Conservation (phyloP, 2,888 invertebrate genomes). For the Scaptomyza tumidula region DNA sequence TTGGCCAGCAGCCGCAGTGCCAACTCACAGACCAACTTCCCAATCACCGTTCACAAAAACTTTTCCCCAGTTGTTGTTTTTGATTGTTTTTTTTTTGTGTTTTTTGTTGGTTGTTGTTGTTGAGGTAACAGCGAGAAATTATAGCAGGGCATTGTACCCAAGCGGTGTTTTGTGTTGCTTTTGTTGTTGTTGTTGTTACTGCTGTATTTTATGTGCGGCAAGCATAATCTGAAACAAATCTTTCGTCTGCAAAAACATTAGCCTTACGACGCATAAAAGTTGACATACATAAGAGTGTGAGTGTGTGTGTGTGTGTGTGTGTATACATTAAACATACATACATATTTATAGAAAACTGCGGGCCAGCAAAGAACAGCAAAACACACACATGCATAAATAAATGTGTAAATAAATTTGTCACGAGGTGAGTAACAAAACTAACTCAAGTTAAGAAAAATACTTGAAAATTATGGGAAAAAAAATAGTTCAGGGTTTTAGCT, state of each 20-base stretch:
- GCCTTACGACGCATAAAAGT: constrained; percentile 75
- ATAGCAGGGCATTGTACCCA: constrained; percentile 51
- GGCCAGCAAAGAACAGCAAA: constrained; percentile 42
- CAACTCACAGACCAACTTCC: constrained; percentile 57
- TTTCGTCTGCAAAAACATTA: constrained; percentile 74
- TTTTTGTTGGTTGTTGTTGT: constrained; percentile 7
- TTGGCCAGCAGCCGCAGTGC: constrained; percentile 59
- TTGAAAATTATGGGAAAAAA: no score
- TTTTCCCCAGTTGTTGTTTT: constrained; percentile 30
- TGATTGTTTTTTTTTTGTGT: constrained; percentile 13
- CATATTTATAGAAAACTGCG: constrained; percentile 52
- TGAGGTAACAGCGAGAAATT: constrained; percentile 63
- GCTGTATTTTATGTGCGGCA: constrained; percentile 53
- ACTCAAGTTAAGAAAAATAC: not conserved
- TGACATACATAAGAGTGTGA: constrained; percentile 52
- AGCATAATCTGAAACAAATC: constrained; percentile 76
- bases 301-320: not conserved
- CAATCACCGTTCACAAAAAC: constrained; percentile 56
- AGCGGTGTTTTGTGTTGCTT: constrained; percentile 7
- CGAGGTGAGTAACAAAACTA: constrained; percentile 4
- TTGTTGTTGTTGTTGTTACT: constrained; percentile 16
- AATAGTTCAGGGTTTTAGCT: no score
- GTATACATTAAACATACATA: not conserved
- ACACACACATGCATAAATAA: constrained; percentile 34
- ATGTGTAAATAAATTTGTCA: constrained; percentile 19